A percentile compares a stretch with the other conserved stretches of the same genome.
phyloP scores from a whole-genome alignment of 53 echinoderm and acorn worm genomes.

The Antedon mediterranea region DNA sequence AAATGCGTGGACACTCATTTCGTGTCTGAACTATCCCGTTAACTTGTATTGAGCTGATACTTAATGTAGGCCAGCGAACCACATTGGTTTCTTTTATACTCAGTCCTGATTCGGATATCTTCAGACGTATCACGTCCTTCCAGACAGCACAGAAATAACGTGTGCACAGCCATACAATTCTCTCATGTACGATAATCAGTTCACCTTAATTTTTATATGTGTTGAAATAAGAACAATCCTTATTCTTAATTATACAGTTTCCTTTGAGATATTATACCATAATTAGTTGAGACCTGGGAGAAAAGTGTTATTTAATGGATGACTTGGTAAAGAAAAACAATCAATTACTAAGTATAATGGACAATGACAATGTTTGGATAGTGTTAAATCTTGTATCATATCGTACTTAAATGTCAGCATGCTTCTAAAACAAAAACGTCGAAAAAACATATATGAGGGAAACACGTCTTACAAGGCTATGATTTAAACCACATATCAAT shows the following conservation, averaged over 20 bases:
- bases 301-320: neutral
- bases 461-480: too few species aligned
- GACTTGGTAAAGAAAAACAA: too few species aligned
- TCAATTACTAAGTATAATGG: too few species aligned
- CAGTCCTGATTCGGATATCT: neutral
- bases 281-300: neutral
- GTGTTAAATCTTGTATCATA: too few species aligned
- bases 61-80: neutral
- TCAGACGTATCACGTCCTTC: neutral
- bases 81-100: neutral
- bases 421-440: too few species aligned
- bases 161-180: neutral
- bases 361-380: too few species aligned
- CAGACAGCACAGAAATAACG: neutral
- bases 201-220: neutral
- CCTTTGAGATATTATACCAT: neutral
- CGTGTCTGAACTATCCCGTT: too few species aligned
- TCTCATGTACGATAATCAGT: neutral
- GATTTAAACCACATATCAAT: too few species aligned
- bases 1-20: too few species aligned
- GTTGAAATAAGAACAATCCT: neutral
- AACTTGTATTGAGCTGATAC: too few species aligned
- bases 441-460: too few species aligned
- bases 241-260: neutral
- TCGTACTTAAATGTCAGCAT: too few species aligned